Evolutionary conservation across 2,113 vertebrate genomes (phyloP), one percentile per base, ranked within the genome.

Genomic region (Thunnus maccoyii): DNA sequence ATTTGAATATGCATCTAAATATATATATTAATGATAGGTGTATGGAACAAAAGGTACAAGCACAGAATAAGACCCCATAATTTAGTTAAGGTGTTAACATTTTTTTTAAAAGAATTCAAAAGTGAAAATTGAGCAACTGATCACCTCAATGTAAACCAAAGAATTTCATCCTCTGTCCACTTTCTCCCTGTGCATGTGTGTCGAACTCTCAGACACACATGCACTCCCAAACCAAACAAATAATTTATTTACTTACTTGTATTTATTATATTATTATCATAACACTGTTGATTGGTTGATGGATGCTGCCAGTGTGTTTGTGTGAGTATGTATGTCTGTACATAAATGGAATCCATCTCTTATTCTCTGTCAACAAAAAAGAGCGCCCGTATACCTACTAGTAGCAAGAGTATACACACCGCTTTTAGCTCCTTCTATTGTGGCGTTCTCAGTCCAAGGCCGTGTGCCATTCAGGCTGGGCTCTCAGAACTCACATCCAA

Each of bases 381-480:
- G 61, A 72, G 65, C 58, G 69, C 78, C 72, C 50, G 18, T 48
- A 74, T 66, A 78, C 64, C 63, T 46, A 78, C 82, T 36, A 66
- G 20, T 44, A 62, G 55, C 58, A 63, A 54, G 74, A 81, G 72
- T 64, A 58, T 46, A 81, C 72, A 76, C 78, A 61, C 73, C 60
- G 76, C 86, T 89, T 91, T 89, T 91, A 91, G 82, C 86, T 91
- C 85, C 85, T 81, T 90, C 84, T 75, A 78, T 93, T 93, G 87
- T 89, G 72, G 50, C 32, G 81, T 83, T 77, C 82, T 81, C 84
- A 76, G 89, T 85, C 91, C 94, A 94, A 94, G 93, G 93, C 86
- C 63, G 76, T 67, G 72, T 57, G 79, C 73, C 83, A 92, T 90
- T 95, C 93, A 94, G 72, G 60, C 86, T 48, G 78, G 18, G 83